phyloP scores from a whole-genome alignment of 1,140 invertebrate genomes.

The Drosophila yakuba region DNA sequence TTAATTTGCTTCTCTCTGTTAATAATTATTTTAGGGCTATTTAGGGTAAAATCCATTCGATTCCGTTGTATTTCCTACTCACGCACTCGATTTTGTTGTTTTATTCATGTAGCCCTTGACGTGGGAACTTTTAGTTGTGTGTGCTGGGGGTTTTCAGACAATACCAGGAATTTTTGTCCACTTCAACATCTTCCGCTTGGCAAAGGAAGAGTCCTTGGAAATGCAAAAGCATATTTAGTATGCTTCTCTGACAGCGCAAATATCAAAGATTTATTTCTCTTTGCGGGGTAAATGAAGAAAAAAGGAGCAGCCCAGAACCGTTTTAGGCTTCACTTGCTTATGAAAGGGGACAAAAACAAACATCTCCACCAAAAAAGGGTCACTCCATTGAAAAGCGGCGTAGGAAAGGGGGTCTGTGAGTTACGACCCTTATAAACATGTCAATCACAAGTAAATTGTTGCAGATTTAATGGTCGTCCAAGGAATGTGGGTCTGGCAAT shows the following conservation, averaged over 20 bases:
- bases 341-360: constrained; percentile 40
- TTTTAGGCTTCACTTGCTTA: constrained; percentile 63
- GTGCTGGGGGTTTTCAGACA: constrained; percentile 49
- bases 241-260: constrained; percentile 64
- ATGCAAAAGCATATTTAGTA: constrained; percentile 75
- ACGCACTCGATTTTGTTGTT: constrained; percentile 44
- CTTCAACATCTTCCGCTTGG: constrained; percentile 3
- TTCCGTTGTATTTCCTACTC: background rate
- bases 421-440: constrained; percentile 80
- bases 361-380: constrained; percentile 16
- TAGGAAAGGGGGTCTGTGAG: background rate
- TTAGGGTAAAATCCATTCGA: constrained; percentile 2
- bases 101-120: constrained; percentile 70
- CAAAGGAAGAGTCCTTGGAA: constrained; percentile 51
- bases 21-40: background rate
- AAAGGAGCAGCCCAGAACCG: constrained; percentile 9
- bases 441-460: constrained; percentile 82
- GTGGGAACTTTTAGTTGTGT: constrained; percentile 81
- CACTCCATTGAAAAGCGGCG: background rate
- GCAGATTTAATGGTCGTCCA: constrained; percentile 73
- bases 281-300: constrained; percentile 16
- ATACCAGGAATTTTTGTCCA: constrained; percentile 59
- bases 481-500: constrained; percentile 44
- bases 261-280: constrained; percentile 72
- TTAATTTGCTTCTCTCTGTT: background rate